These are phyloP conservation scores for Egretta garzetta DNA, from an alignment of 2,113 vertebrate genomes.

Conservation along the genomic window DNA sequence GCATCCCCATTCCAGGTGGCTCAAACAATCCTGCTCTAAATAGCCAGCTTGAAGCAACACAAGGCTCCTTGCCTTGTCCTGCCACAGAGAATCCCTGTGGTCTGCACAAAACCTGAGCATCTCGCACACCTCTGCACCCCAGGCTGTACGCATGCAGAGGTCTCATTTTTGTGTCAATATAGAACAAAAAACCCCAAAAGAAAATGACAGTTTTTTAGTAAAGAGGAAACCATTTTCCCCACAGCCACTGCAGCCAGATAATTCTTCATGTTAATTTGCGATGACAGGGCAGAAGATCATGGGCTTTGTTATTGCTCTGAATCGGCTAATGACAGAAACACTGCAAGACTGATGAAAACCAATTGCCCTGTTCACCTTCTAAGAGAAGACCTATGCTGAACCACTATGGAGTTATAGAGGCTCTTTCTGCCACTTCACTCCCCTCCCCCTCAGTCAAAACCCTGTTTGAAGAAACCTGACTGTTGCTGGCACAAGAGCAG, in stretches of 20 bases:
- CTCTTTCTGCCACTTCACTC: not conserved
- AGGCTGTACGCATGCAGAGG: not conserved
- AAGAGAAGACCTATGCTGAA: not conserved
- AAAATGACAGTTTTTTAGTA: fast-evolving
- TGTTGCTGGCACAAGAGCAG: not conserved
- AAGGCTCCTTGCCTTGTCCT: not conserved
- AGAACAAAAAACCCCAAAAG: not conserved
- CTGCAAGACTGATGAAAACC: not conserved
- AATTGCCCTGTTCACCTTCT: not conserved
- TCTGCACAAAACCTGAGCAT: not conserved
- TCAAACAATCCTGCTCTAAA: not conserved
- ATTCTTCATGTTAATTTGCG: not conserved
- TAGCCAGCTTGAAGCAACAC: not conserved
- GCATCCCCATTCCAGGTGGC: not conserved
- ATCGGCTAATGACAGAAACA: not conserved
- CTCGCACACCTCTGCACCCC: not conserved
- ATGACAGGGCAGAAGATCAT: not conserved
- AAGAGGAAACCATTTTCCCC: not conserved
- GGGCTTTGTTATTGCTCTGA: not conserved
- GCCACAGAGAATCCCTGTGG: fast-evolving
- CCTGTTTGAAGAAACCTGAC: not conserved
- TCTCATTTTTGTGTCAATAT: not conserved
- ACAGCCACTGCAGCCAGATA: not conserved
- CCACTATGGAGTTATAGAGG: fast-evolving
- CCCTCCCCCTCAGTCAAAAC: not conserved